phyloP scores from a whole-genome alignment of 2,797 vertebrate genomes.

The Myotis vivesi region DNA sequence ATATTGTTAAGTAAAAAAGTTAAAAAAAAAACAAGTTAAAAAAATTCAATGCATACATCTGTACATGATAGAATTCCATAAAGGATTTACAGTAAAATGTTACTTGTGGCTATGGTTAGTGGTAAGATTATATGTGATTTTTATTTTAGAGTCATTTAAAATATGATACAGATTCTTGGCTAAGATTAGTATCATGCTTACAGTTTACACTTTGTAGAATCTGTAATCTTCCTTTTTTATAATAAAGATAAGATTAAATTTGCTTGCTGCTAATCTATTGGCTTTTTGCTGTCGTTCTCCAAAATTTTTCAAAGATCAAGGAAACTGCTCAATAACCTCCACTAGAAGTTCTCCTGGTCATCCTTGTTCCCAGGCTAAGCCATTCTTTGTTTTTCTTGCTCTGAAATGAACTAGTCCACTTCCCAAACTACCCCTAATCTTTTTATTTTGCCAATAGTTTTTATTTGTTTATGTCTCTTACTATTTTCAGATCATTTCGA shows the following conservation, averaged over 20 bases:
- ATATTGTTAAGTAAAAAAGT: neutral
- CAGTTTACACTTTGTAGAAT: neutral
- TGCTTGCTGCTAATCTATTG: neutral
- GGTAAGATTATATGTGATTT: neutral
- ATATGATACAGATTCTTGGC: neutral
- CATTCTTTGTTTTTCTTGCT: neutral
- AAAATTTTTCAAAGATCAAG: neutral
- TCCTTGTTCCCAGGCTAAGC: neutral
- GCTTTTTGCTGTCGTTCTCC: constrained; percentile 11
- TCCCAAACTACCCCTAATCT: neutral
- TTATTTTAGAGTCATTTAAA: constrained; percentile 41
- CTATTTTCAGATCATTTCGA: neutral
- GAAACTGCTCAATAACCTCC: neutral
- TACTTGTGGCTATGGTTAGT: neutral
- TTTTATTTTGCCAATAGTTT: neutral
- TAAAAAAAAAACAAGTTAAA: neutral
- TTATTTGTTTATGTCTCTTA: neutral
- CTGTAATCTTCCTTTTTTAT: neutral
- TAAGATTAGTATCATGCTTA: neutral
- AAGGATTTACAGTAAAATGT: constrained; percentile 33
- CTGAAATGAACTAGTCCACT: constrained; percentile 23
- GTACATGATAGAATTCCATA: neutral
- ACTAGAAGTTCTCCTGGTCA: neutral
- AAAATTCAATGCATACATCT: neutral
- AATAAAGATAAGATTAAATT: constrained; percentile 6